Evolutionary conservation across 1,140 invertebrate species (phyloP), one percentile per base, ranked within the genome.

Genomic region (Bombus terrestris): DNA sequence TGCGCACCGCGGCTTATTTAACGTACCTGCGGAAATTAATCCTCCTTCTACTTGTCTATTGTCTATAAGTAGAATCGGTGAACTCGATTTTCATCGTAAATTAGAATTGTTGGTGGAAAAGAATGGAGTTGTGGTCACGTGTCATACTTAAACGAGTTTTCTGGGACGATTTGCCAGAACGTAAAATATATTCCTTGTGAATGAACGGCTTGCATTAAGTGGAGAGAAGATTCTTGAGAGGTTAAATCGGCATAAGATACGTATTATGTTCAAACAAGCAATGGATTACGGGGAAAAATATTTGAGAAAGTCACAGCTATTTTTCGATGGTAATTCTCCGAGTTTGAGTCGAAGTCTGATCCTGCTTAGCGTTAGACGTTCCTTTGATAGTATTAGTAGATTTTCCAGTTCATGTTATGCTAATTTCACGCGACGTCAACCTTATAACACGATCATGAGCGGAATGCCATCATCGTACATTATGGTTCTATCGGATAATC

Each of bases 1-100:
- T 32, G 57, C 32, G 57, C 71, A 72, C 41, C 32, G 32, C 32
- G 72, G 81, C 81, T 82, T 72, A 82, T 82, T 66, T 76, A 82
- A 25, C 81, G 25, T 47, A 18, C 25, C 59, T 75, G 53, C n/a
- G 41, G 72, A 82, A 82, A 82, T 82, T 76, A 82, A 75, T 82
- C 72, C 41, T 35, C 18, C 9, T 18, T 76, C 73, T 41, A n/a
- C n/a, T 28, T 28, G 43, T 10, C 18, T 3, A 25, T 41, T 28
- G 18, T 57, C 53, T 57, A 47, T 66, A 41, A 75, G 64, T 69
- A n/a, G 69, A 69, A 35, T 83, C 66, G 0, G 59, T 39, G 28
- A 32, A 68, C n/a, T 25, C 66, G 74, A 62, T 72, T 28, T 6
- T 22, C 47, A 9, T 18, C 62, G 39, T 83, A 83, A 79, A 75